Evolutionary conservation across 2,113 vertebrate genomes (phyloP).

Genomic region (Arothron firmamentum): DNA sequence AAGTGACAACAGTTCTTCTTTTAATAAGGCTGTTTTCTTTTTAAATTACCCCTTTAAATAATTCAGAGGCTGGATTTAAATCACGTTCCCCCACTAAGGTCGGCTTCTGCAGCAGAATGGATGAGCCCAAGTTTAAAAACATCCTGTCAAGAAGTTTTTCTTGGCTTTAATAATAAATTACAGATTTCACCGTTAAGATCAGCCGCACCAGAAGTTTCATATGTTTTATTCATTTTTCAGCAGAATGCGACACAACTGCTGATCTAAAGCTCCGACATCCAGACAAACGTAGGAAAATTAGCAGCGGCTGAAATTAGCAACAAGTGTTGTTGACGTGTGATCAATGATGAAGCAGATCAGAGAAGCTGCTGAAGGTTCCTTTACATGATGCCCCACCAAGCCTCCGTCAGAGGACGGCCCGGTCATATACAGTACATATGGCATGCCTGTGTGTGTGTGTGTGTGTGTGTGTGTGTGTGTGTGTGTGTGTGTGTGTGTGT

Average conservation of each 20-base stretch:
- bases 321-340: conserved; percentile 24
- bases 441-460: conserved; percentile 33
- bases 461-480: conserved; percentile 35
- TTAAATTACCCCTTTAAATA: too few relatives aligned
- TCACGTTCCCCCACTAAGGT: too few relatives aligned
- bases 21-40: too few relatives aligned
- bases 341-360: conserved; percentile 43
- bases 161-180: too few relatives aligned
- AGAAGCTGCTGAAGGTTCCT: conserved; percentile 19
- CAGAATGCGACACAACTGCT: conserved; percentile 13
- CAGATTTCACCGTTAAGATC: too few relatives aligned
- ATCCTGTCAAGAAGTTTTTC: too few relatives aligned
- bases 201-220: too few relatives aligned
- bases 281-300: conserved; percentile 24
- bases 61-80: too few relatives aligned
- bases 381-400: conserved; percentile 1
- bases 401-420: conserved; percentile 16
- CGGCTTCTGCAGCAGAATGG: too few relatives aligned
- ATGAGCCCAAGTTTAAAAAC: too few relatives aligned
- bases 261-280: conserved; percentile 12
- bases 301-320: conserved; percentile 18
- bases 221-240: too few relatives aligned
- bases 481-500: conserved; percentile 24
- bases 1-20: too few relatives aligned
- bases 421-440: conserved; percentile 47